phyloP scores from a whole-genome alignment of 1,140 invertebrate species.

The Oryzaephilus surinamensis region DNA sequence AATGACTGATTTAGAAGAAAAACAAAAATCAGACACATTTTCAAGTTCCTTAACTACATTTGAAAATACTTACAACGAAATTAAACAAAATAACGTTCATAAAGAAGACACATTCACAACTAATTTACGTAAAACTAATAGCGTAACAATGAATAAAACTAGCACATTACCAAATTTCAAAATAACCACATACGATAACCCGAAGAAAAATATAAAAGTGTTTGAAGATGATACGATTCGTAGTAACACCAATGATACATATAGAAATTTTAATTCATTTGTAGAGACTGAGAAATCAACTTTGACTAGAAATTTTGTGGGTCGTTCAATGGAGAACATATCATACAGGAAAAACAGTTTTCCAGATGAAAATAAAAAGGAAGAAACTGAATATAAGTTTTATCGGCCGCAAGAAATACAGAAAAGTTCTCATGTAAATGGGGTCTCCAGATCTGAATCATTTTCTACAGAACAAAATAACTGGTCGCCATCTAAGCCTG shows the following conservation, averaged over 20 bases:
- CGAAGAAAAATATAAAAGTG: slow-evolving; percentile 34
- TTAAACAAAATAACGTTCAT: slow-evolving; percentile 8
- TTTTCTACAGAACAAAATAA: slow-evolving; percentile 23
- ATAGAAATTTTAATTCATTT: slow-evolving; percentile 5
- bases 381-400: slow-evolving; percentile 2
- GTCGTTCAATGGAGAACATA: slow-evolving; percentile 21
- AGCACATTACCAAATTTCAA: slow-evolving; percentile 24
- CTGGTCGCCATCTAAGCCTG: slow-evolving; percentile 24
- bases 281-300: slow-evolving; percentile 3
- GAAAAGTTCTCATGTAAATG: too few species aligned
- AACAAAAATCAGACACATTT: background rate
- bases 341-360: slow-evolving; percentile 11
- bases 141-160: slow-evolving; percentile 1
- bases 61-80: slow-evolving; percentile 10
- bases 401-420: too few species aligned
- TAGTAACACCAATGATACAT: slow-evolving; percentile 25
- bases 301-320: slow-evolving; percentile 4
- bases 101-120: too few species aligned
- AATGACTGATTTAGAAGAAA: slow-evolving; percentile 21
- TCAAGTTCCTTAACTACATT: slow-evolving; percentile 3
- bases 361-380: too few species aligned
- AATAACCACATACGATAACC: slow-evolving; percentile 34
- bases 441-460: slow-evolving; percentile 35
- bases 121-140: background rate
- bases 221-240: slow-evolving; percentile 36